Evolutionary conservation across 2,113 vertebrate species (phyloP), one percentile per base, ranked within the genome.

Genomic region (Oncorhynchus mykiss): DNA sequence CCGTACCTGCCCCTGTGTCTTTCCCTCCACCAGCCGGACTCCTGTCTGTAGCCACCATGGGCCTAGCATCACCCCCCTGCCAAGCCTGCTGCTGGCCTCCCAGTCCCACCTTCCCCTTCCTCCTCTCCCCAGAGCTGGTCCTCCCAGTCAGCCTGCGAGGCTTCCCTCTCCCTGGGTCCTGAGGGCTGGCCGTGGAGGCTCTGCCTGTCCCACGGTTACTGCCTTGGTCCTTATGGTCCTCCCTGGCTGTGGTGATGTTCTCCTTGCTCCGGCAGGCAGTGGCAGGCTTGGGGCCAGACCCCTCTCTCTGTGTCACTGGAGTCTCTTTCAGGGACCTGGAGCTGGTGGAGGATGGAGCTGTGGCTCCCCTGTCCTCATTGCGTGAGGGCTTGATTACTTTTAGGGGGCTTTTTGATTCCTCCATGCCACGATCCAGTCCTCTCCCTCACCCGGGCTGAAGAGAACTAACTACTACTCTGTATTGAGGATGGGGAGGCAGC

Each of bases 341-440:
- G 14, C 49, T 51, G 51, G 51, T 18, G 5, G 88, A 90, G 83
- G 91, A 83, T 75, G 72, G 54, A 48, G 92, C 75, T 91, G 93
- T 96, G 79, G 90, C 88, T 88, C 91, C 78, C 93, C 94, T 96
- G 72, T 87, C 92, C 86, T 96, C 94, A 81, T 81, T 76, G 77
- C 90, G 94, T 82, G 91, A 87, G 78, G 91, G 91, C 91, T 94
- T 97, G 85, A 93, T 92, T 72, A 93, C 83, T 92, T 94, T 97
- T 81, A 93, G 92, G 80, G 95, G 92, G 90, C 91, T 95, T 90
- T 80, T 92, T 84, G 92, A 90, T 77, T 95, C 95, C 88, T 98
- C 97, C 97, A 99, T 99, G 89, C 92, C 94, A 93, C 16, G 4
- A 54, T 54, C 78, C 90, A 45, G 73, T 29, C 34, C 72, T 70